phyloP scores from a whole-genome alignment of 2,797 vertebrate species.

The Chaetophractus vellerosus region DNA sequence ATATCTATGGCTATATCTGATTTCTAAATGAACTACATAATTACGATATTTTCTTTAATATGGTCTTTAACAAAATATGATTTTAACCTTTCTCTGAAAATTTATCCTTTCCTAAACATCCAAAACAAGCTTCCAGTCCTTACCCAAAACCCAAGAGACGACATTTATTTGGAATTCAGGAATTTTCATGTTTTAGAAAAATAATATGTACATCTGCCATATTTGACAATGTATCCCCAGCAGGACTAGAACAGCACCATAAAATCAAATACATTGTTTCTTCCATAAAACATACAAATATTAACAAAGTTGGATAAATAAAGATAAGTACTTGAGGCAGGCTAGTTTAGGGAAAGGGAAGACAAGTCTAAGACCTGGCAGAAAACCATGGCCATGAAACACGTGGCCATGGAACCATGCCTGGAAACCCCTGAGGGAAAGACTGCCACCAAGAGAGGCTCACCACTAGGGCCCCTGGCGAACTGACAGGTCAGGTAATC shows the following conservation, averaged over 20 bases:
- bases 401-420: too few species aligned
- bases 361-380: too few species aligned
- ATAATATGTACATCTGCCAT: background rate
- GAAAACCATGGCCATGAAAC: too few species aligned
- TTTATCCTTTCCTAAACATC: background rate
- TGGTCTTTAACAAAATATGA: constrained; percentile 14
- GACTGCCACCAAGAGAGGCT: too few species aligned
- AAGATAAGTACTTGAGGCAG: background rate
- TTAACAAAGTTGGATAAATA: constrained; percentile 18
- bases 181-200: constrained; percentile 37
- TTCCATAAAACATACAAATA: background rate
- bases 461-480: too few species aligned
- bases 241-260: background rate
- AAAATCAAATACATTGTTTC: background rate
- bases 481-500: too few species aligned
- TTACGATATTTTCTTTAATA: constrained; percentile 27
- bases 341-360: too few species aligned
- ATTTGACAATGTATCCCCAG: background rate
- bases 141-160: background rate
- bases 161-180: constrained; percentile 48
- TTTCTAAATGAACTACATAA: background rate
- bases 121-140: background rate
- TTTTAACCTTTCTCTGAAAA: constrained; percentile 51
- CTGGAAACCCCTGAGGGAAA: too few species aligned
- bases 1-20: background rate